These are phyloP conservation scores for Cremastobaeus sp. DNA, from an alignment of 2,888 invertebrate species.

Conservation along the genomic window DNA sequence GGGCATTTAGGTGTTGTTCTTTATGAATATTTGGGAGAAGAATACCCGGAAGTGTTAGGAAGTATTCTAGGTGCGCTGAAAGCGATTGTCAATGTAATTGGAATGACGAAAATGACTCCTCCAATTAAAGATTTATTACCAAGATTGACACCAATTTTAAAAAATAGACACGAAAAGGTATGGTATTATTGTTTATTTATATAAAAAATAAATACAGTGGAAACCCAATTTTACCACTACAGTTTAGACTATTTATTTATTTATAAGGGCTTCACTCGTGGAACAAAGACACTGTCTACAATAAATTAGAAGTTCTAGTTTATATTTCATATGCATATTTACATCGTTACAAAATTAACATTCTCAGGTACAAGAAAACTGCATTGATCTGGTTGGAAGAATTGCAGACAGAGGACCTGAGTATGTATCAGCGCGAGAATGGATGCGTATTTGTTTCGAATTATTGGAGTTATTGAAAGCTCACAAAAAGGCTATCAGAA, in stretches of 20 bases:
- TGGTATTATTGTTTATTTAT: neutral
- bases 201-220: too few relatives aligned
- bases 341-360: too few relatives aligned
- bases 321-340: conserved; percentile 19
- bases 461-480: conserved; percentile 97
- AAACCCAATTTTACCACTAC: too few relatives aligned
- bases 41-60: conserved; percentile 99
- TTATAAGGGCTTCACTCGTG: too few relatives aligned
- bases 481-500: conserved; percentile 98
- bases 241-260: too few relatives aligned
- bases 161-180: conserved; percentile 90
- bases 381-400: conserved; percentile 98
- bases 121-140: conserved; percentile 99
- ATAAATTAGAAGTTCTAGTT: neutral
- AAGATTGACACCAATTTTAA: conserved; percentile 96
- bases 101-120: conserved; percentile 99
- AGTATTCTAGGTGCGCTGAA: conserved; percentile 99
- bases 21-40: conserved; percentile 99
- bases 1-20: conserved; percentile 99
- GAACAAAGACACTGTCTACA: too few relatives aligned
- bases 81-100: conserved; percentile 99
- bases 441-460: conserved; percentile 99
- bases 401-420: conserved; percentile 99
- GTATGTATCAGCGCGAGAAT: conserved; percentile 98
- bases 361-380: conserved; percentile 99